These are phyloP conservation scores for Amblyteles armatorius DNA, from an alignment of 2,888 invertebrate genomes.

Conservation along the genomic window DNA sequence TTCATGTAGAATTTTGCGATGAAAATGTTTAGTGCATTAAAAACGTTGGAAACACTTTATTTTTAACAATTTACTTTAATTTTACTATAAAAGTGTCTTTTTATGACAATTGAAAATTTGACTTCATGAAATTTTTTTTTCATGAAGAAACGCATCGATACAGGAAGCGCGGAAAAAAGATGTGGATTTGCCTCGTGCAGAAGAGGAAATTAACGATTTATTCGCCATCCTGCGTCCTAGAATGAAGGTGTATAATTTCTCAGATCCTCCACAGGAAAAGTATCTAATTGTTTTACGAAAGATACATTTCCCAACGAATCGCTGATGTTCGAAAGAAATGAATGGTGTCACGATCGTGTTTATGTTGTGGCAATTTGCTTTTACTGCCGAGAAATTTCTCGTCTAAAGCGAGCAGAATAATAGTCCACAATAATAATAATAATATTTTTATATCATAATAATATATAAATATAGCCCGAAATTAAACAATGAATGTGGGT, in stretches of 20 bases:
- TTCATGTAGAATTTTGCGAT: no score
- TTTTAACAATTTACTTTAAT: no score
- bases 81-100: no score
- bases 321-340: not conserved
- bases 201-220: no score
- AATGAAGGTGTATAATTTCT: not conserved
- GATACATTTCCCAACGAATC: not conserved
- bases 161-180: no score
- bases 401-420: not conserved
- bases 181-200: no score
- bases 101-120: no score
- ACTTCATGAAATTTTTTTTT: no score
- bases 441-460: not conserved
- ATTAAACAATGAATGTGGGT: not conserved
- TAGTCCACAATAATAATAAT: not conserved
- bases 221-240: no score
- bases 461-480: not conserved
- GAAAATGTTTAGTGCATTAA: no score
- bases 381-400: not conserved
- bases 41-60: no score
- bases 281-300: not conserved
- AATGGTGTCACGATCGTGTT: not conserved
- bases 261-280: not conserved
- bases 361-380: not conserved
- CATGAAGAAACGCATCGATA: no score